Evolutionary conservation across 2,113 vertebrate species (phyloP).

Genomic region (Mus musculus): DNA sequence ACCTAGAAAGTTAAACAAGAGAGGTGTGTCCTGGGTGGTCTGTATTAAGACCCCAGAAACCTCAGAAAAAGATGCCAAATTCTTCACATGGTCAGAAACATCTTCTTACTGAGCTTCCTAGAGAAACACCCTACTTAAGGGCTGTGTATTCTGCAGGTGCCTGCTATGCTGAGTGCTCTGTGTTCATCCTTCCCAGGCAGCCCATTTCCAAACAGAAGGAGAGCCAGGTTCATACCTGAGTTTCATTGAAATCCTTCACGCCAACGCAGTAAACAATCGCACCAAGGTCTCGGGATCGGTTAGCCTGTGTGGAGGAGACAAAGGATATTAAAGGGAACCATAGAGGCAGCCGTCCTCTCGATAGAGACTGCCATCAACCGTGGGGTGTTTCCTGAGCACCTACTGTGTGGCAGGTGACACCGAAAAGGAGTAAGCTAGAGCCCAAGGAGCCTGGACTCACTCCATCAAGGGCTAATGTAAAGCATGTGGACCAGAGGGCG

Average conservation of each 20-base stretch:
- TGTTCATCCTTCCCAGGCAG: background rate
- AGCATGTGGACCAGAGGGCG: background rate
- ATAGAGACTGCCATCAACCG: background rate
- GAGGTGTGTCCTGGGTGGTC: background rate
- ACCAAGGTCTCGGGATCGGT: constrained; percentile 95
- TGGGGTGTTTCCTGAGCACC: background rate
- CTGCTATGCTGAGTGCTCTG: background rate
- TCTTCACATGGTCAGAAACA: background rate
- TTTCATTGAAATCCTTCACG: constrained; percentile 99
- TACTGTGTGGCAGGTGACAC: background rate
- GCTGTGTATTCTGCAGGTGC: background rate
- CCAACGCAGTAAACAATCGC: constrained; percentile 98
- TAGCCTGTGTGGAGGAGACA: constrained; percentile 89
- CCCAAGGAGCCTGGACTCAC: background rate
- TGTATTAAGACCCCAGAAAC: background rate
- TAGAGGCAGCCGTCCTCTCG: background rate
- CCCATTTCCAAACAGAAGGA: background rate
- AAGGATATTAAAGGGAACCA: constrained; percentile 17
- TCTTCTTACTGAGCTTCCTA: constrained; percentile 1
- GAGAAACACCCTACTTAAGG: background rate
- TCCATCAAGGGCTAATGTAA: background rate
- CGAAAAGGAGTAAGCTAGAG: background rate
- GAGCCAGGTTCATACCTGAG: constrained; percentile 89
- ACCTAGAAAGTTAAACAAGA: background rate
- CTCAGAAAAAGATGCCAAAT: background rate